phyloP scores from a whole-genome alignment of 2,888 invertebrate species.

The Mesopsocus fuscifrons region DNA sequence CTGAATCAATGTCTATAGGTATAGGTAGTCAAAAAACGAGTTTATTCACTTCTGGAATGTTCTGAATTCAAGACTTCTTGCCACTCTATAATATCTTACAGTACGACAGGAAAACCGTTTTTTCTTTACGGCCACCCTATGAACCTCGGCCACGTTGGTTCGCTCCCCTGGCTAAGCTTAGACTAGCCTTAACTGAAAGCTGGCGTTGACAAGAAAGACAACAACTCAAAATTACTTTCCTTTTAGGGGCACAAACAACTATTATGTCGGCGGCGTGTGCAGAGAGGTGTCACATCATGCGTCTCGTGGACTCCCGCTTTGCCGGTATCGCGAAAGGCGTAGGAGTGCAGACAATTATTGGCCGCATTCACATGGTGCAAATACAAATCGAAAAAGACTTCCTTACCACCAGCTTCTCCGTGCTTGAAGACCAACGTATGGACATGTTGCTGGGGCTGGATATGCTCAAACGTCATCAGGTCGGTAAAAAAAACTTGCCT shows the following conservation, averaged over 20 bases:
- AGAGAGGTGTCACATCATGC: constrained; percentile 81
- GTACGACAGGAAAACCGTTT: too few relatives aligned
- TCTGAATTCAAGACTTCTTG: too few relatives aligned
- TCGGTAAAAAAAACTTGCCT: constrained; percentile 21
- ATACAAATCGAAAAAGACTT: constrained; percentile 89
- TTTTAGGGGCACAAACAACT: constrained; percentile 75
- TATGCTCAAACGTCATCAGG: constrained; percentile 93
- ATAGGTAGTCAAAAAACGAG: too few relatives aligned
- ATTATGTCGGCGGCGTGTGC: constrained; percentile 96
- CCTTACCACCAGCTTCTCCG: constrained; percentile 89
- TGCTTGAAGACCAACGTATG: constrained; percentile 93
- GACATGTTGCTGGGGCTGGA: constrained; percentile 95
- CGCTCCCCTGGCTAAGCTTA: too few relatives aligned
- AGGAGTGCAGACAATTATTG: constrained; percentile 88
- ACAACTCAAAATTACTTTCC: too few relatives aligned
- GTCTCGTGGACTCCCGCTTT: constrained; percentile 81
- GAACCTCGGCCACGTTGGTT: too few relatives aligned
- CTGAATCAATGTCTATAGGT: too few relatives aligned
- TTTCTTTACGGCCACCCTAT: too few relatives aligned
- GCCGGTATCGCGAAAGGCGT: constrained; percentile 95
- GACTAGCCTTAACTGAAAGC: too few relatives aligned
- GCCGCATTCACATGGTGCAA: constrained; percentile 92
- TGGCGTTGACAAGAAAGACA: too few relatives aligned
- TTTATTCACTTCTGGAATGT: too few relatives aligned
- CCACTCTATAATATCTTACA: too few relatives aligned